Evolutionary conservation across 2,888 invertebrate species (phyloP).

Genomic region (Phaedon cochleariae): DNA sequence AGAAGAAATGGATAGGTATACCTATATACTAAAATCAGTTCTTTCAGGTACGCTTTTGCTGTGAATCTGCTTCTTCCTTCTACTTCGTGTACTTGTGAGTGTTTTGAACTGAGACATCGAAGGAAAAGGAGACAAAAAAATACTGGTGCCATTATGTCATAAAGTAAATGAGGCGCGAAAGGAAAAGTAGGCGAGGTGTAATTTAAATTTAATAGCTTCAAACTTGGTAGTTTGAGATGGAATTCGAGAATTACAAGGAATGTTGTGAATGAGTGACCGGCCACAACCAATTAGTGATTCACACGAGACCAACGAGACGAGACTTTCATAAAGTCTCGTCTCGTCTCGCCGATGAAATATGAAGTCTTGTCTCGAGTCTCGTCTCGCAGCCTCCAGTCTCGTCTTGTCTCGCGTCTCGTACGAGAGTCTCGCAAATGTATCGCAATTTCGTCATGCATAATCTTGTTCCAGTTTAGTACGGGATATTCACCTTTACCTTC

Average conservation of each 20-base stretch:
- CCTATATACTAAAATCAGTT: too few relatives aligned
- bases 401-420: too few relatives aligned
- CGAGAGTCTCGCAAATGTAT: too few relatives aligned
- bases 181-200: conserved; percentile 38
- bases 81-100: not conserved
- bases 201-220: conserved; percentile 36
- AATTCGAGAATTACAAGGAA: conserved; percentile 27
- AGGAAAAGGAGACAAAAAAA: conserved; percentile 28
- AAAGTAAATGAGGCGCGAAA: conserved; percentile 41
- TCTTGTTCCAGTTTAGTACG: too few relatives aligned
- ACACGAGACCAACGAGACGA: too few relatives aligned
- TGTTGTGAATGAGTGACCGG: conserved; percentile 16
- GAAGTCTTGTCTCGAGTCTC: too few relatives aligned
- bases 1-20: too few relatives aligned
- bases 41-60: not conserved
- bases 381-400: too few relatives aligned
- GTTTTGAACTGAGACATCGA: conserved; percentile 20
- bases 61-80: not conserved
- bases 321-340: too few relatives aligned
- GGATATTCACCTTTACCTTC: too few relatives aligned
- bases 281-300: not conserved
- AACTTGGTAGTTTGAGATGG: conserved; percentile 16
- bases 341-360: too few relatives aligned
- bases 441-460: too few relatives aligned
- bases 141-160: conserved; percentile 43